These are phyloP conservation scores for Corvus hawaiiensis DNA, from an alignment of 2,113 vertebrate genomes.

Conservation along the genomic window DNA sequence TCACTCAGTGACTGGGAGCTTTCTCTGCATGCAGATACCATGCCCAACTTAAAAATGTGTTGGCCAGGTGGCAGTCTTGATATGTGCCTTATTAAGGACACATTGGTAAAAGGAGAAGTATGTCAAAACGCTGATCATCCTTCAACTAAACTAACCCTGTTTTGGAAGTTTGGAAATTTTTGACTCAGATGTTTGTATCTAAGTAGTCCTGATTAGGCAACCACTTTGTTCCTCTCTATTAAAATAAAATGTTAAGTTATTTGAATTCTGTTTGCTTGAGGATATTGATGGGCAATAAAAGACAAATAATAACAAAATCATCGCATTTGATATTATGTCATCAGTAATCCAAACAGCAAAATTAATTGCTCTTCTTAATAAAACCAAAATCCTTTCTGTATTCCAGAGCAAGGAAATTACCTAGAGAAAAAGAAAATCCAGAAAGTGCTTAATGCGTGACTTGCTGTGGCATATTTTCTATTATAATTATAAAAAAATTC, in stretches of 20 bases:
- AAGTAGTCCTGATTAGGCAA: not conserved
- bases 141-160: not conserved
- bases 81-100: not conserved
- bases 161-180: not conserved
- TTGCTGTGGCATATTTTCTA: not conserved
- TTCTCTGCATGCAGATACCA: not conserved
- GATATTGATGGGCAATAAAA: not conserved
- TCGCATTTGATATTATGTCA: not conserved
- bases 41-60: not conserved
- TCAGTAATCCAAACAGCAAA: not conserved
- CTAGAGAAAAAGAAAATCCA: not conserved
- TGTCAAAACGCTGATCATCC: not conserved
- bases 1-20: not conserved
- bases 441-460: not conserved
- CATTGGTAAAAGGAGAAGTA: not conserved
- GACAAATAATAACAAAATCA: not conserved
- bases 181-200: not conserved
- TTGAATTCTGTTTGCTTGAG: not conserved
- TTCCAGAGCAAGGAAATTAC: not conserved
- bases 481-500: not conserved
- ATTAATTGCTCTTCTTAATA: not conserved
- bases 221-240: not conserved
- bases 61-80: not conserved
- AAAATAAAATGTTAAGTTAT: not conserved
- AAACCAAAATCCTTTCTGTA: not conserved